phyloP scores from a whole-genome alignment of 2,797 vertebrate species.

The Scolopax rusticola region DNA sequence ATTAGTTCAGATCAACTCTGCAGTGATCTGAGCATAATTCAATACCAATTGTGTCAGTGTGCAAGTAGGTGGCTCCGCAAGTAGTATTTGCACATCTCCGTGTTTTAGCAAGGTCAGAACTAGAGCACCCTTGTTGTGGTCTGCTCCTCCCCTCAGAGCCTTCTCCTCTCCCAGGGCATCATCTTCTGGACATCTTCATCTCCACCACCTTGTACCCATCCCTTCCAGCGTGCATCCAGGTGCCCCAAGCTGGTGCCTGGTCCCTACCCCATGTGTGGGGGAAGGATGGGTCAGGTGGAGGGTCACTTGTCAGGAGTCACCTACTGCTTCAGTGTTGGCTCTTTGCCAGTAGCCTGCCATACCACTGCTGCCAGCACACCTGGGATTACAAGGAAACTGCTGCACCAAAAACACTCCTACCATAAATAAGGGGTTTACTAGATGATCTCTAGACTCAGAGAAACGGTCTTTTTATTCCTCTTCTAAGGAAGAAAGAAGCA shows the following conservation, averaged over 20 bases:
- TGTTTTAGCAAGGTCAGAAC: neutral
- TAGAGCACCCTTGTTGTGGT: neutral
- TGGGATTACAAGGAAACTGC: rapidly evolving
- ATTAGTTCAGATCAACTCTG: neutral
- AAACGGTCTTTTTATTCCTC: neutral
- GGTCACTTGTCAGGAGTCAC: neutral
- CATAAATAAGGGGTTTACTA: neutral
- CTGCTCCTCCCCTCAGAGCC: neutral
- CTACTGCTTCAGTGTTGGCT: neutral
- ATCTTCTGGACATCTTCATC: neutral
- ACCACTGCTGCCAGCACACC: rapidly evolving
- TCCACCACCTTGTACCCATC: neutral
- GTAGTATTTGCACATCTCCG: neutral
- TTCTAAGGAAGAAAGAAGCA: neutral
- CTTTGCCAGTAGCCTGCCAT: neutral
- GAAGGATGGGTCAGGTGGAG: no score
- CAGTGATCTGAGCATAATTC: neutral
- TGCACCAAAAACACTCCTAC: neutral
- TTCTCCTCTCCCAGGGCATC: neutral
- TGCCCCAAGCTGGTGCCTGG: neutral
- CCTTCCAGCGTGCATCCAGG: rapidly evolving
- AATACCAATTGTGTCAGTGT: neutral
- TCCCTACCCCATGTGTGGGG: neutral
- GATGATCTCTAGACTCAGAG: neutral
- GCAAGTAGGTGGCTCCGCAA: neutral